Base-by-base conservation (phyloP, 2,113 vertebrate species). In the Lanius ludovicianus region DNA sequence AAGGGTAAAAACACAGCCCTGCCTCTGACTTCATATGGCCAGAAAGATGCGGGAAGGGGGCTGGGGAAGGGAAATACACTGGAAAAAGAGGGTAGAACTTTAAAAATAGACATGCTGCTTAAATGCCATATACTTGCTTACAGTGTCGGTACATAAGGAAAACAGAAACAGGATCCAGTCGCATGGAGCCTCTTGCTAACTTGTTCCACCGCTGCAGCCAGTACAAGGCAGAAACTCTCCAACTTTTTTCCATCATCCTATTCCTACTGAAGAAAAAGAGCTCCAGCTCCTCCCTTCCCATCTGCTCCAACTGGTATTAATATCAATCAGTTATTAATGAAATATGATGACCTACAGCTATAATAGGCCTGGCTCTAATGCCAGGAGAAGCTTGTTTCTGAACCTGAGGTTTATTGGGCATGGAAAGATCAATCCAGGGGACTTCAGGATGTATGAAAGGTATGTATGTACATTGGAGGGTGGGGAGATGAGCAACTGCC, bases 151-250 rank as follows among this genome's bases (percentile, higher is more conserved):
- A 62, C 76, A 62, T 82, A 86, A 94, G 83, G 90, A 97, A 96
- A 94, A 87, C 86, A 90, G 93, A 92, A 94, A 97, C 95, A 68
- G 81, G 69, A 93, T 96, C 96, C 96, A 89, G 88, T 88, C 21
- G 31, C 91, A 84, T 46, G 86, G 88, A 96, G 93, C 79, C 90
- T 90, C 83, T 94, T 95, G 96, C 92, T 97, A 96, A 96, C 92
- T 97, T 96, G 83, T 96, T 96, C 93, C 96, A 93, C 90, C 68
- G 0, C 85, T 89, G 60, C 77, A 78, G 95, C 95, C 96, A 96
- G 77, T 95, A 55, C 63, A 67, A 63, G 82, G 86, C 93, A 82
- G 49, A 7, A 5, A 75, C 56, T 76, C 90, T 81, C 76, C 55
- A 78, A 93, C 90, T 89, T 90, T 95, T 96, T 96, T 97, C 96